Evolutionary conservation across 2,888 invertebrate species (phyloP).

Genomic region (Dasysyrphus tricinctus): DNA sequence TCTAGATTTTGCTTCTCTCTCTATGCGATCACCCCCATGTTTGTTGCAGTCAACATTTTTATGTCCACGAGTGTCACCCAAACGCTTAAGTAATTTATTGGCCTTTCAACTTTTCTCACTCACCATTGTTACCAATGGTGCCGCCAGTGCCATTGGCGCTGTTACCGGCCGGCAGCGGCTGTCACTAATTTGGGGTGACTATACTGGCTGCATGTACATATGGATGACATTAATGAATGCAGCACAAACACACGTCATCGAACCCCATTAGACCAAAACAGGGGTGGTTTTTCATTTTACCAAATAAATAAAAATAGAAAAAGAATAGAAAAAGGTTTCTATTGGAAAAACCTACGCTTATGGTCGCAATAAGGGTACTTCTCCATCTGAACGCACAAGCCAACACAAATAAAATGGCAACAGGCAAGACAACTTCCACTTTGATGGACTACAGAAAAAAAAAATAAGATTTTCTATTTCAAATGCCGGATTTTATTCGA

Average conservation of each 20-base stretch:
- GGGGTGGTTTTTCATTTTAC: conserved; percentile 50
- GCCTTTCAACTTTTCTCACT: conserved; percentile 66
- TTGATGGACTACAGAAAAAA: conserved; percentile 3
- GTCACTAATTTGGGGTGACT: conserved; percentile 58
- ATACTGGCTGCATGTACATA: conserved; percentile 27
- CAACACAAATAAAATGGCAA: conserved; percentile 16
- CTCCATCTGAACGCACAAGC: conserved; percentile 12
- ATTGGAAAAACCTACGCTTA: conserved; percentile 49
- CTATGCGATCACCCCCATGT: conserved; percentile 35
- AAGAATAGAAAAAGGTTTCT: conserved; percentile 30
- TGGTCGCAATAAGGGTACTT: conserved; percentile 25
- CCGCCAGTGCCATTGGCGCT: not conserved
- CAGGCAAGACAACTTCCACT: conserved; percentile 30
- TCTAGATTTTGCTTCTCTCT: conserved; percentile 1
- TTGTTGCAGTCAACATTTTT: conserved; percentile 43
- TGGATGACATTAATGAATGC: conserved; percentile 64
- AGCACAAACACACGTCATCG: conserved; percentile 53
- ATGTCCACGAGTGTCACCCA: conserved; percentile 70
- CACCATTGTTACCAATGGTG: not conserved
- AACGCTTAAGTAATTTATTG: conserved; percentile 74
- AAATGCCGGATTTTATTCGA: conserved; percentile 49
- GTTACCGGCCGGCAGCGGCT: conserved; percentile 30
- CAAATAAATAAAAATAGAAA: conserved; percentile 45
- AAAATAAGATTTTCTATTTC: conserved; percentile 60
- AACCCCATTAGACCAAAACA: conserved; percentile 36